Evolutionary conservation across 64 coral and sea anemone species (phyloP), one percentile per base, ranked within the genome.

Genomic region (Montipora foliosa): DNA sequence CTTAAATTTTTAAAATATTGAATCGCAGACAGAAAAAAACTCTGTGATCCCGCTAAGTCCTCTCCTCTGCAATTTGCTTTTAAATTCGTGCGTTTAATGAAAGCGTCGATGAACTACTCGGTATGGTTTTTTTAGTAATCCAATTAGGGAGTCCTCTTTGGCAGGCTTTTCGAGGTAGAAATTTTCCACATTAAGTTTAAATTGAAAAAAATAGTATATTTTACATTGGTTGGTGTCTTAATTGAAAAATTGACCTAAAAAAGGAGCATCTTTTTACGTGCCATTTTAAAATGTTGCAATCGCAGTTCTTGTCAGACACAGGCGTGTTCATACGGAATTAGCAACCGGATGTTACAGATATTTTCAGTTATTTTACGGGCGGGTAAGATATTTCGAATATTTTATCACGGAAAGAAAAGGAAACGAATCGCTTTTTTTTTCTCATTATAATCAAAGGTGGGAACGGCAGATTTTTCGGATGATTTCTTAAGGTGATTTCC

Each of bases 1-100:
- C 67, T 86, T 49, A 67, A 84, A 44, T 19, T 86, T 86, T 8
- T 49, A 50, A 21, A 22, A 86, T 86, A 86, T 86, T 71, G 45
- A 44, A 86, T 50, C 20, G 19, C 16, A 86, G 66, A 86, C 64
- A 50, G 19, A 49, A 67, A 46, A 72, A 72, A 37, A 37, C 37
- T 2, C 37, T 37, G 1, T 37, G 37, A 37, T 37, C 37, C 37
- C 37, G 37, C 37, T 37, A 37, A 37, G 37, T 37, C 37, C 1
- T 37, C 37, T 37, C 2, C 37, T 37, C 37, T 37, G 37, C 6
- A 64, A 64, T 64, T 64, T 19, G 52, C 4, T 55, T 10, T 55
- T 7, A 55, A 55, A 55, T 55, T 55, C 4, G 52, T 55, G 52
- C 5, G 2, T 55, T 55, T 55, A 55, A 10, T 55, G 52, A 55